Base-by-base conservation (phyloP, 2,888 invertebrate species). In the Eueremaeus valkanovi region DNA sequence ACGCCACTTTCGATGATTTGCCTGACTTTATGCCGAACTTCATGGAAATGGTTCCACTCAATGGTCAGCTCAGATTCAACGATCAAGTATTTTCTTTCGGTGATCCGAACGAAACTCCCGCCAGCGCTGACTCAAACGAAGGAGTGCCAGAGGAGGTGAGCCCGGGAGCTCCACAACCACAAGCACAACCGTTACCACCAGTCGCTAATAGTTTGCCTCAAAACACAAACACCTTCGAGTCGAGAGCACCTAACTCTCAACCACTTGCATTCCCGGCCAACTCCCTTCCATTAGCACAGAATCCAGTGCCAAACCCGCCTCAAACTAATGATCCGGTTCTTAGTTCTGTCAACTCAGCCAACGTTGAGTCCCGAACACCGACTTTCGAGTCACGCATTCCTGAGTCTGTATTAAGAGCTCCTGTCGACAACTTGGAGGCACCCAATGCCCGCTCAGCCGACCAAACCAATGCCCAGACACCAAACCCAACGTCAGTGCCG, bases 71-170 rank as follows among this genome's bases (percentile, higher is more conserved):
- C 40, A 68, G 40, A 40, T 8, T 68, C 21, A 42, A 68, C 24
- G 68, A 68, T 42, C 68, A 68, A 21, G 36, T 68, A 1, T 68
- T 68, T n/a, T 24, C 18, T 24, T 40, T 68, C 24, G 68, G 68
- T 1, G 55, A 29, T 49, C 58, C 58, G 6, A 58, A 58, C 29
- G 27, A 58, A 58, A 58, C 58, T 6, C 58, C 58, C 13, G 8
- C 31, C 21, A 18, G 2, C 3, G 13, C 61, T n/a, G n/a, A n/a
- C n/a, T n/a, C n/a, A n/a, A n/a, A n/a, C n/a, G n/a, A n/a, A n/a
- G n/a, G n/a, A n/a, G n/a, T n/a, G 3, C 16, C 16, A 16, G n/a
- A 51, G 18, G 51, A 51, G 21, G 5, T 51, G 6, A 18, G 21
- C 8, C 18, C 51, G 18, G 16, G 21, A 18, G 16, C 18, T 51